Evolutionary conservation across 2,113 vertebrate species (phyloP).

Genomic region (Engraulis encrasicolus): DNA sequence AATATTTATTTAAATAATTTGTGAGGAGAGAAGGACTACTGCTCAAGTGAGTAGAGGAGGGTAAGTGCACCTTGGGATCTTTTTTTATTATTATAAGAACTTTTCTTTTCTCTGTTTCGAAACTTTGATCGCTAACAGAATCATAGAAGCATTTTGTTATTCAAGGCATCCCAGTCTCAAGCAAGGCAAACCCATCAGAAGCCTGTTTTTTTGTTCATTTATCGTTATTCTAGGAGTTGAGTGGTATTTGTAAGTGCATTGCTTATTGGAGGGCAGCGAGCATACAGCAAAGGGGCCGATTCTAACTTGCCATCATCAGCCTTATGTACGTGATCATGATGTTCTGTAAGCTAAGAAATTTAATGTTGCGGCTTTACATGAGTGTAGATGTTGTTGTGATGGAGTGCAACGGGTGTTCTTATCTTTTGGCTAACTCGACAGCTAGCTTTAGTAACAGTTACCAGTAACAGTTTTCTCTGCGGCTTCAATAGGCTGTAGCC

Average conservation of each 20-base stretch:
- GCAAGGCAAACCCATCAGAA: conserved; percentile 33
- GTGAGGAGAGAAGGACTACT: conserved; percentile 74
- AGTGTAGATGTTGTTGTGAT: conserved; percentile 18
- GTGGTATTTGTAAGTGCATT: conserved; percentile 58
- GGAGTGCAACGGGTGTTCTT: conserved; percentile 16
- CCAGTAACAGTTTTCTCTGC: conserved; percentile 54
- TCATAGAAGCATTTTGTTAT: conserved; percentile 11
- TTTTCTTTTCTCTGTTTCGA: conserved; percentile 68
- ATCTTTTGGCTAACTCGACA: conserved; percentile 14
- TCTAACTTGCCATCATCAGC: conserved; percentile 65
- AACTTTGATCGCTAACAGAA: conserved; percentile 60
- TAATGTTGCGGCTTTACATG: background rate
- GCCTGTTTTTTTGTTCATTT: conserved; percentile 58
- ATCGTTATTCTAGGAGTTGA: conserved; percentile 77
- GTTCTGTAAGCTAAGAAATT: conserved; percentile 7
- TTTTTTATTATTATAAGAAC: conserved; percentile 71
- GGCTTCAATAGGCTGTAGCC: conserved; percentile 46
- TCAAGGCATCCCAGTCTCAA: conserved; percentile 26
- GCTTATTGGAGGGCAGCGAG: conserved; percentile 43
- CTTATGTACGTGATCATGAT: conserved; percentile 21
- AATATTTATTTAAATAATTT: conserved; percentile 83
- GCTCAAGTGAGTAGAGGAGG: conserved; percentile 66
- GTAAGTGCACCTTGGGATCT: conserved; percentile 79
- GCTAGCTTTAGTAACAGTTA: conserved; percentile 27
- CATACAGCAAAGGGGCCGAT: conserved; percentile 68